These are phyloP conservation scores for Drosophila multiciliata DNA, from an alignment of 2,888 invertebrate species.

Conservation along the genomic window DNA sequence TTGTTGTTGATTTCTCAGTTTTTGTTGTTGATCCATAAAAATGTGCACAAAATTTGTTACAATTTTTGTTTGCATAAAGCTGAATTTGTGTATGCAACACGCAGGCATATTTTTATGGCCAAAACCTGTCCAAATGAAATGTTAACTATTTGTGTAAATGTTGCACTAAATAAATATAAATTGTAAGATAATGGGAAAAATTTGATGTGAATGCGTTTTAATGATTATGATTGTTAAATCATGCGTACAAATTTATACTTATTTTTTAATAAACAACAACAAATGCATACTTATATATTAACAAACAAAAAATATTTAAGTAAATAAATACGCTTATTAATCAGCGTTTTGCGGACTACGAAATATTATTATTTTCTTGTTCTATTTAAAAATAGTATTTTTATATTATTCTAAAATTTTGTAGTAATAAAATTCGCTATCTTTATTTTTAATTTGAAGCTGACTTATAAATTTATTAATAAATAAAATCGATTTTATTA, in stretches of 20 bases:
- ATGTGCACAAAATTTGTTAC: slow-evolving; percentile 50
- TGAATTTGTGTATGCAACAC: slow-evolving; percentile 32
- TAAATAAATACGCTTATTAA: neutral
- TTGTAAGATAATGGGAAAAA: neutral
- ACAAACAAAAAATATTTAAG: rapidly evolving
- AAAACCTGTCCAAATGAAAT: neutral
- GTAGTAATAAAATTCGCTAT: neutral
- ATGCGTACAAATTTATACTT: neutral
- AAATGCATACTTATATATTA: neutral
- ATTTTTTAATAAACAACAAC: neutral
- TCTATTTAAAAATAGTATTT: neutral
- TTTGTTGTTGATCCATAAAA: slow-evolving; percentile 60
- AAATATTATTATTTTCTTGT: too few relatives aligned
- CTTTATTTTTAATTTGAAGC: neutral
- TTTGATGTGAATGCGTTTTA: too few relatives aligned
- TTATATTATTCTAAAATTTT: neutral
- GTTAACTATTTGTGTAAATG: neutral
- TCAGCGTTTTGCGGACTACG: neutral
- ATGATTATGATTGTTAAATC: neutral
- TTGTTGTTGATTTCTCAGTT: slow-evolving; percentile 24
- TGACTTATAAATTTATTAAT: neutral
- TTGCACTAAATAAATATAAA: neutral
- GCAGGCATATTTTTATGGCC: slow-evolving; percentile 23
- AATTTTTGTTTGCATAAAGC: slow-evolving; percentile 41
- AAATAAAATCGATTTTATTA: neutral